Evolutionary conservation across 2,113 vertebrate species (phyloP).

Genomic region (Sceloporus tristichus): DNA sequence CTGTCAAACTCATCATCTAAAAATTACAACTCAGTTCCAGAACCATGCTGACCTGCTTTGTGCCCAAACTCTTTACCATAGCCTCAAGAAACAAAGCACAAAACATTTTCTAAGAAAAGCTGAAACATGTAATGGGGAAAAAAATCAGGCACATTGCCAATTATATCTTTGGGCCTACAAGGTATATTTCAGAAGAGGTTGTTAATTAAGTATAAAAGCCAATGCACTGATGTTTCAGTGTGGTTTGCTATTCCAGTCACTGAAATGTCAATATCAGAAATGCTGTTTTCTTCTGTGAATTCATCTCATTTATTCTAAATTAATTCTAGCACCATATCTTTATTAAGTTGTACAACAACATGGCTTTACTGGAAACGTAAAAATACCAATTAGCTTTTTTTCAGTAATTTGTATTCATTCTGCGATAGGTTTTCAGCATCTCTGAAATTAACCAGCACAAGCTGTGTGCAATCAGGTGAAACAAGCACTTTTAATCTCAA

Average conservation of each 20-base stretch:
- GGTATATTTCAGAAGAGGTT: slow-evolving; percentile 48
- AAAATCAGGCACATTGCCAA: slow-evolving; percentile 39
- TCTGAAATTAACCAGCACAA: slow-evolving; percentile 51
- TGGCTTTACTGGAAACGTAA: slow-evolving; percentile 49
- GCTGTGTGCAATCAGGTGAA: slow-evolving; percentile 46
- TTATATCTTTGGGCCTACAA: slow-evolving; percentile 5
- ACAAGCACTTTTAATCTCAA: slow-evolving; percentile 49
- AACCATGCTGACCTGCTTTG: neutral
- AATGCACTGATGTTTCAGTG: slow-evolving; percentile 56
- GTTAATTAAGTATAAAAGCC: slow-evolving; percentile 49
- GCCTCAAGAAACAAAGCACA: slow-evolving; percentile 30
- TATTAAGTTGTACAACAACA: slow-evolving; percentile 50
- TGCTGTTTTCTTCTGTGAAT: slow-evolving; percentile 40
- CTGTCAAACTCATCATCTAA: neutral
- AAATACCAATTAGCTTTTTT: slow-evolving; percentile 54
- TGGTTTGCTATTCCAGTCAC: slow-evolving; percentile 59
- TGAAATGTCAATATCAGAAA: slow-evolving; percentile 37
- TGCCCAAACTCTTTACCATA: slow-evolving; percentile 59
- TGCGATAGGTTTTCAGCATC: slow-evolving; percentile 46
- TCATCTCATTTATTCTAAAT: slow-evolving; percentile 45
- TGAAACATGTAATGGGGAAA: slow-evolving; percentile 30
- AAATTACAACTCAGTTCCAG: neutral
- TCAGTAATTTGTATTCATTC: slow-evolving; percentile 59
- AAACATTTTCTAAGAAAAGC: slow-evolving; percentile 37
- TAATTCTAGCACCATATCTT: slow-evolving; percentile 39